Evolutionary conservation across 2,888 invertebrate species (phyloP).

Genomic region (Spatulosminthurus flaviceps): DNA sequence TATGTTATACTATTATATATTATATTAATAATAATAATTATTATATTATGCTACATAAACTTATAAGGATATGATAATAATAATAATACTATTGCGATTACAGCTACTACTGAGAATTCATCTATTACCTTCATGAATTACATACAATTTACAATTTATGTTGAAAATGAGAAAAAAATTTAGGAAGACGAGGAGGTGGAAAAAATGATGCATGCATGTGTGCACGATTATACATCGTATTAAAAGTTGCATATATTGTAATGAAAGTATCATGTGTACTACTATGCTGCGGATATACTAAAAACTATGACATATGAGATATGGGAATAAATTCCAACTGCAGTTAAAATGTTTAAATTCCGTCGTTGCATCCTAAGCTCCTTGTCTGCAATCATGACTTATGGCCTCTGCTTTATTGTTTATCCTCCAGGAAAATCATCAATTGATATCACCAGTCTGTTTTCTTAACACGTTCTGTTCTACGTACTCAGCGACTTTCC

Average conservation of each 20-base stretch:
- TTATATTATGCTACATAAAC: conserved; percentile 19
- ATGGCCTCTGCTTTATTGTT: too few relatives aligned
- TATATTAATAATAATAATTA: conserved; percentile 26
- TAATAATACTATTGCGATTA: conserved; percentile 23
- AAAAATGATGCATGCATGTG: conserved; percentile 5
- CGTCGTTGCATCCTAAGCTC: neutral
- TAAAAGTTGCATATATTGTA: conserved; percentile 20
- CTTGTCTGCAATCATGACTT: neutral
- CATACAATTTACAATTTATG: conserved; percentile 14
- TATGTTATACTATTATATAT: conserved; percentile 33
- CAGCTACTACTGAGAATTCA: conserved; percentile 23
- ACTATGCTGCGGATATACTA: conserved; percentile 6
- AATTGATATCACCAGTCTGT: too few relatives aligned
- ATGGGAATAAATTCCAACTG: conserved; percentile 39
- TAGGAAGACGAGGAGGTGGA: too few relatives aligned
- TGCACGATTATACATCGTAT: neutral
- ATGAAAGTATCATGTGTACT: neutral
- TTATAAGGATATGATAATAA: conserved; percentile 25
- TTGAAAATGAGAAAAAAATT: conserved; percentile 20
- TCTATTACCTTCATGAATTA: conserved; percentile 22
- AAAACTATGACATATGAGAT: conserved; percentile 23
- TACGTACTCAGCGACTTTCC: too few relatives aligned
- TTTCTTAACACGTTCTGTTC: too few relatives aligned
- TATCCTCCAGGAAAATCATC: too few relatives aligned
- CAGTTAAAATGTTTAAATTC: conserved; percentile 26